phyloP scores from a whole-genome alignment of 1,140 invertebrate genomes.

The Lepidurus couesii region DNA sequence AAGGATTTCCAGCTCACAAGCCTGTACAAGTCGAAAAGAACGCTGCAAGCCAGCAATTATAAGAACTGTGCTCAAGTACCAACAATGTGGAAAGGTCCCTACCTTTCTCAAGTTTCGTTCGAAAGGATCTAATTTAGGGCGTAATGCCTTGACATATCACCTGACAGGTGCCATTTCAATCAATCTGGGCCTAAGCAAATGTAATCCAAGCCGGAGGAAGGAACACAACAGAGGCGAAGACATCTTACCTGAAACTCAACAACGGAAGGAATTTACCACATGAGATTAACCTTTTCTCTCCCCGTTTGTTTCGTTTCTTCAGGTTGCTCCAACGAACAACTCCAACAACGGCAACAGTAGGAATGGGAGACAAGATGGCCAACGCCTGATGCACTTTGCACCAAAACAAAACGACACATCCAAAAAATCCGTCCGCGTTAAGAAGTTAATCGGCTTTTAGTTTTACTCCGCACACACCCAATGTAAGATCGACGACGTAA shows the following conservation, averaged over 20 bases:
- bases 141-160: background rate
- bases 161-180: background rate
- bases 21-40: too few species aligned
- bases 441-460: background rate
- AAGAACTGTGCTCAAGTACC: too few species aligned
- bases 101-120: background rate
- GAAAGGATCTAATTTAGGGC: background rate
- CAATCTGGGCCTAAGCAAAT: too few species aligned
- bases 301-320: background rate
- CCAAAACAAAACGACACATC: slow-evolving; percentile 8
- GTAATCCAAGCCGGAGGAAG: too few species aligned
- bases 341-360: background rate
- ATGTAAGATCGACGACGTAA: background rate
- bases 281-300: background rate
- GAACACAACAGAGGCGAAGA: background rate
- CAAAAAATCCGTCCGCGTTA: background rate
- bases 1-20: too few species aligned
- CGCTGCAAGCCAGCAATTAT: too few species aligned
- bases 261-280: background rate
- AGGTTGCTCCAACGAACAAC: background rate
- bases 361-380: background rate
- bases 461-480: background rate
- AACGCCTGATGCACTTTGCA: background rate
- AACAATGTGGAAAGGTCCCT: too few species aligned
- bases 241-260: background rate